phyloP scores from a whole-genome alignment of 2,797 vertebrate genomes.

The Anolis apletophallus region DNA sequence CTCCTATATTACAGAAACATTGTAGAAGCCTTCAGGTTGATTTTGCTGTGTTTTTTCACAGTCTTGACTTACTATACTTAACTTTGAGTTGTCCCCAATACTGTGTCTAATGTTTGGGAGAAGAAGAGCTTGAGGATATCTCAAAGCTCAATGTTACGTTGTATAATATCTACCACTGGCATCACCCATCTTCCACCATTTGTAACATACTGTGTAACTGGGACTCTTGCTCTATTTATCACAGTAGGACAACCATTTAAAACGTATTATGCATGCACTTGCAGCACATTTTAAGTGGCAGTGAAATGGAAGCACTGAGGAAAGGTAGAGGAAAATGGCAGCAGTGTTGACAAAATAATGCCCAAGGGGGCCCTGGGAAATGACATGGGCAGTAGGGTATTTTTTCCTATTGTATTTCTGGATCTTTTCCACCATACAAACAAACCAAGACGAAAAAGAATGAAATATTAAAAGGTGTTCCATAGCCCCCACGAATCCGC shows the following conservation, averaged over 20 bases:
- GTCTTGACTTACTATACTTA: background rate
- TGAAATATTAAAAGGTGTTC: conserved; percentile 24
- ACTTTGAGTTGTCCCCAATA: background rate
- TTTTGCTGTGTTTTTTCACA: background rate
- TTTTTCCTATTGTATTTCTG: background rate
- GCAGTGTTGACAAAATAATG: background rate
- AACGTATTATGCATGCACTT: background rate
- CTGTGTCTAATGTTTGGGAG: background rate
- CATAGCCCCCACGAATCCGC: conserved; percentile 9
- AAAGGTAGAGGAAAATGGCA: background rate
- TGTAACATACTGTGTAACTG: background rate
- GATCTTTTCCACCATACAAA: conserved; percentile 32
- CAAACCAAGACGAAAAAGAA: background rate
- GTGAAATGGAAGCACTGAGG: background rate
- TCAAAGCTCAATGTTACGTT: background rate
- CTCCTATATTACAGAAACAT: background rate
- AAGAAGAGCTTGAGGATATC: background rate
- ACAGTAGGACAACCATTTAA: background rate
- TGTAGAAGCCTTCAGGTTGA: background rate
- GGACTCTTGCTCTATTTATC: background rate
- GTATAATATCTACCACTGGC: background rate
- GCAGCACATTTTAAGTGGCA: background rate
- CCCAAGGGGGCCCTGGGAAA: background rate
- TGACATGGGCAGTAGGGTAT: background rate
- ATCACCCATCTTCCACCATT: background rate